Conservation (phyloP, 1,140 invertebrate species). For the Lutraria rhynchaena region DNA sequence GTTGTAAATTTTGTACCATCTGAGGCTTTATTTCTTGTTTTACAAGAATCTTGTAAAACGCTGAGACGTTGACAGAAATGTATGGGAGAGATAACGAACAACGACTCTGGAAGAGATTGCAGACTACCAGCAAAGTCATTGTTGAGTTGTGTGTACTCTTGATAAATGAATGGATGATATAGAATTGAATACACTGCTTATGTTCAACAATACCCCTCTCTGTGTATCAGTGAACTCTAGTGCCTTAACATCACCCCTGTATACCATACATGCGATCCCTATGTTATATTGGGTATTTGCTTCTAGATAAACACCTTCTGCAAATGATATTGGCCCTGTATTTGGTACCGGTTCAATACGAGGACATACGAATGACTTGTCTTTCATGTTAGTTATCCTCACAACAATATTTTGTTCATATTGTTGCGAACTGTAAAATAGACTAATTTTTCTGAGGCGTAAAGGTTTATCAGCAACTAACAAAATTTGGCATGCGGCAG, state of each 20-base stretch:
- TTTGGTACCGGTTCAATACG: constrained; percentile 22
- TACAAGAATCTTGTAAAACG: too few species aligned
- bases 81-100: too few species aligned
- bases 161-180: constrained; percentile 48
- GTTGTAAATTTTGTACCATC: too few species aligned
- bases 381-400: constrained; percentile 52
- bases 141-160: constrained; percentile 19
- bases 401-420: constrained; percentile 49
- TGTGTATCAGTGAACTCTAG: constrained; percentile 50
- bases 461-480: constrained; percentile 54
- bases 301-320: constrained; percentile 38
- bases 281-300: constrained; percentile 55
- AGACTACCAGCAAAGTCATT: too few species aligned
- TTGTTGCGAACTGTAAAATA: constrained; percentile 39
- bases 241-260: constrained; percentile 49
- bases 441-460: constrained; percentile 42
- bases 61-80: too few species aligned
- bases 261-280: constrained; percentile 46
- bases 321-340: constrained; percentile 43
- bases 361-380: constrained; percentile 42
- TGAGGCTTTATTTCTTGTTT: too few species aligned
- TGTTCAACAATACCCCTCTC: constrained; percentile 44
- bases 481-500: constrained; percentile 46
- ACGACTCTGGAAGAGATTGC: too few species aligned
- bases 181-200: constrained; percentile 54